These are phyloP conservation scores for Akabosia matsudoensis DNA, from an alignment of 1,140 invertebrate species.

Conservation along the genomic window DNA sequence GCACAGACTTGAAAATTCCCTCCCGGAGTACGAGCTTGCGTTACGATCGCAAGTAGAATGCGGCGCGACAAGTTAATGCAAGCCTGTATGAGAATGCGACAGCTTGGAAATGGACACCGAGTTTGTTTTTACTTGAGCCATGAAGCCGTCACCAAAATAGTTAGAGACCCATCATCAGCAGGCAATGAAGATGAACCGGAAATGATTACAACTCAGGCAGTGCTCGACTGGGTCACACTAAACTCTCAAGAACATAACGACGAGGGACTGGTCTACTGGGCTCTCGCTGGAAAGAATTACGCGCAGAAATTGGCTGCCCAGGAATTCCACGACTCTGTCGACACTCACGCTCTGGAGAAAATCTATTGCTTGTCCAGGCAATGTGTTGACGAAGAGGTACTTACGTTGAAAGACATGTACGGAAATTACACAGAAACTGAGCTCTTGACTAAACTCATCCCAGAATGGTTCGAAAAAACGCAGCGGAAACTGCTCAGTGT, in stretches of 20 bases:
- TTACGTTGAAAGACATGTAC: background rate
- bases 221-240: conserved; percentile 21
- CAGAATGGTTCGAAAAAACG: background rate
- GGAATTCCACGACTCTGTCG: background rate
- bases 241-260: conserved; percentile 19
- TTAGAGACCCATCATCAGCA: background rate
- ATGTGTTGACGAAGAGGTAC: background rate
- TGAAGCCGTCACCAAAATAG: conserved; percentile 32
- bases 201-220: background rate
- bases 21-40: conserved; percentile 27
- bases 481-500: background rate
- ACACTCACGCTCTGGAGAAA: background rate
- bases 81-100: conserved; percentile 42
- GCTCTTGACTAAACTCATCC: conserved; percentile 1
- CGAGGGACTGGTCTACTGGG: conserved; percentile 29
- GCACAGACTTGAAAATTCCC: conserved; percentile 40
- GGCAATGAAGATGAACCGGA: background rate
- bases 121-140: conserved; percentile 28
- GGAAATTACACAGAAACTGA: background rate
- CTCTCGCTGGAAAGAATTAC: conserved; percentile 19
- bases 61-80: conserved; percentile 36
- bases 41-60: conserved; percentile 32
- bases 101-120: conserved; percentile 33
- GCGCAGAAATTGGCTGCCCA: conserved; percentile 14
- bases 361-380: background rate